phyloP scores from a whole-genome alignment of 2,113 vertebrate genomes.

The Galemys pyrenaicus region DNA sequence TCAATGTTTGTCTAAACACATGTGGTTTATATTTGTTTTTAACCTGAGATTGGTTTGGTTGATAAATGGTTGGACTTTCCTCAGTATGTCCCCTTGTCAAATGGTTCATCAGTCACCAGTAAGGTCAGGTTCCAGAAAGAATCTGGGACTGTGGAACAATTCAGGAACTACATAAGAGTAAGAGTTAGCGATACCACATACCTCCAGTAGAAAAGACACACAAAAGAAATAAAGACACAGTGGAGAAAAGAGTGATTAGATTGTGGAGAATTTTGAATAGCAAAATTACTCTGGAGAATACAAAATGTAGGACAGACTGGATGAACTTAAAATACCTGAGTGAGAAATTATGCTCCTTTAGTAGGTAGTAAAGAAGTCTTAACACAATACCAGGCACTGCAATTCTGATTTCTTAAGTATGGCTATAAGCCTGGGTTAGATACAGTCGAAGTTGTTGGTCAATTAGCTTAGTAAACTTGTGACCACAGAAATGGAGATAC shows the following conservation, averaged over 20 bases:
- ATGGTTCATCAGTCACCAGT: not conserved
- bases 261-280: not conserved
- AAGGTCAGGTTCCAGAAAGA: not conserved
- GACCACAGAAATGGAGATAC: not conserved
- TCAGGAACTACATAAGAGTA: not conserved
- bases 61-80: not conserved
- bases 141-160: not conserved
- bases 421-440: not conserved
- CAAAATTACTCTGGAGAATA: not conserved
- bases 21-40: not conserved
- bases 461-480: not conserved
- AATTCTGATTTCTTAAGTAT: not conserved
- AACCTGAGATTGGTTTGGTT: not conserved
- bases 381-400: not conserved
- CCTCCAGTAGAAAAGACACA: not conserved
- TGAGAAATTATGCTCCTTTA: not conserved
- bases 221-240: not conserved
- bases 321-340: not conserved
- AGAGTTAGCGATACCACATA: not conserved
- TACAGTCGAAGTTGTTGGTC: not conserved
- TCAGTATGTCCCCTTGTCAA: not conserved
- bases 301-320: not conserved
- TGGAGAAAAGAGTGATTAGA: not conserved
- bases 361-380: not conserved
- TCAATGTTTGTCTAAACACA: not conserved